These are phyloP conservation scores for Cirrhinus molitorella DNA, from an alignment of 2,797 vertebrate genomes.

Conservation along the genomic window DNA sequence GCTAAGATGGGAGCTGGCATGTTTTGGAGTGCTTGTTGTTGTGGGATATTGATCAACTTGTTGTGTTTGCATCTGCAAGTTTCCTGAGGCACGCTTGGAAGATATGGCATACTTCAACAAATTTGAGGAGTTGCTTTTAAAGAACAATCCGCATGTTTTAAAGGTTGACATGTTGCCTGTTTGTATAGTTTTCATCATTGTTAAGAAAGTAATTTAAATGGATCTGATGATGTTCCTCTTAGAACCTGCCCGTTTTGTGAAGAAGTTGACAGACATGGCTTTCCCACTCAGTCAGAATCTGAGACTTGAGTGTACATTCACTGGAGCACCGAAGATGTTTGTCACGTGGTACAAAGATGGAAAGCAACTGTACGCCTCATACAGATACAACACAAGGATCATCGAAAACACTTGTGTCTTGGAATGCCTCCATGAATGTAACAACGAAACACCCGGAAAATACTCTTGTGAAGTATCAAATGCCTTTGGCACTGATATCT, in stretches of 20 bases:
- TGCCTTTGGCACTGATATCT: slow-evolving; percentile 80
- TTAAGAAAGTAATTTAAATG: slow-evolving; percentile 58
- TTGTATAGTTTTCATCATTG: slow-evolving; percentile 27
- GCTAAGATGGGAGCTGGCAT: slow-evolving; percentile 40
- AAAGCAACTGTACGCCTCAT: slow-evolving; percentile 81
- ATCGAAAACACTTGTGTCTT: slow-evolving; percentile 83
- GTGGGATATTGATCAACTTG: slow-evolving; percentile 26
- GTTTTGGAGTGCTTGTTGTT: slow-evolving; percentile 42
- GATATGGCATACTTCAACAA: slow-evolving; percentile 18
- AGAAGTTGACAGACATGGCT: slow-evolving; percentile 87
- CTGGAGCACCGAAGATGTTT: slow-evolving; percentile 85
- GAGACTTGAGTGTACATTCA: slow-evolving; percentile 88
- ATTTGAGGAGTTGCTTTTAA: slow-evolving; percentile 15
- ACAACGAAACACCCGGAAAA: slow-evolving; percentile 85
- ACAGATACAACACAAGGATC: slow-evolving; percentile 86
- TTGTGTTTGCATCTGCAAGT: slow-evolving; percentile 49
- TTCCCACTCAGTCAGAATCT: slow-evolving; percentile 86
- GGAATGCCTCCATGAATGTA: slow-evolving; percentile 81
- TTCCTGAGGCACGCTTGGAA: slow-evolving; percentile 43
- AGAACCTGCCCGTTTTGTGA: slow-evolving; percentile 86
- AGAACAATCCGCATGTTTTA: slow-evolving; percentile 45
- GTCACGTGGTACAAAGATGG: slow-evolving; percentile 91
- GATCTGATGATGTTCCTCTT: slow-evolving; percentile 63
- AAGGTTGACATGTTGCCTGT: slow-evolving; percentile 22
- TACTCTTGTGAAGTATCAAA: slow-evolving; percentile 91